Conservation (phyloP, 2,888 invertebrate species). For the Geotrupes spiniger region DNA sequence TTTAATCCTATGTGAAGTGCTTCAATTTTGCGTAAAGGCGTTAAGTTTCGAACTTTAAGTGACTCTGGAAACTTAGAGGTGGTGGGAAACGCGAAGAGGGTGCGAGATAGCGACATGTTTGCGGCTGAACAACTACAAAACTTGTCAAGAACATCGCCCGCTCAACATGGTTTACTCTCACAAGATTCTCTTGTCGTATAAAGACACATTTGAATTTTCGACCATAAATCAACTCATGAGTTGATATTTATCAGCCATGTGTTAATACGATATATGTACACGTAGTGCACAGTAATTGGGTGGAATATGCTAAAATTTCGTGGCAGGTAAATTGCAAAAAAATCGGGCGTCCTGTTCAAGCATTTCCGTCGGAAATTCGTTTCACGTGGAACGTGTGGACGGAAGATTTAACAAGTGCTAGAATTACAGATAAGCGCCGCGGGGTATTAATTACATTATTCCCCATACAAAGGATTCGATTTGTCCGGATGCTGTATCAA, state of each 20-base stretch:
- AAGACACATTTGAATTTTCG: conserved; percentile 4
- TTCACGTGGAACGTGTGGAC: background rate
- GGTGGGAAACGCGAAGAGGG: conserved; percentile 14
- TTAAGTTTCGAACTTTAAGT: conserved; percentile 39
- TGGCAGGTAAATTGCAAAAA: no score
- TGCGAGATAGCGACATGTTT: conserved; percentile 46
- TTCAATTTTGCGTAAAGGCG: conserved; percentile 29
- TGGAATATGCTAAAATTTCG: no score
- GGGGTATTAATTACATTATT: conserved; percentile 40
- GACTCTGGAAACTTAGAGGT: conserved; percentile 30
- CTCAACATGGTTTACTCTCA: background rate
- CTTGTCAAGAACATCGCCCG: conserved; percentile 40
- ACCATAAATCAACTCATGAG: background rate
- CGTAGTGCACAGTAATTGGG: no score
- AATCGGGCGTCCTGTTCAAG: no score
- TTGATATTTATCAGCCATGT: no score
- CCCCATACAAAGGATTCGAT: conserved; percentile 39
- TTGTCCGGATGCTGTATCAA: conserved; percentile 28
- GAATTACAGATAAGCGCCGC: conserved; percentile 34
- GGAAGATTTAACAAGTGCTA: conserved; percentile 29
- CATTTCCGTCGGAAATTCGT: no score
- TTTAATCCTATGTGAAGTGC: conserved; percentile 3
- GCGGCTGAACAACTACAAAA: conserved; percentile 49
- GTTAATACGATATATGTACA: no score
- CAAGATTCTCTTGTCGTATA: background rate